phyloP scores from a whole-genome alignment of 2,797 vertebrate genomes.

The Oreonectes daqikongensis region DNA sequence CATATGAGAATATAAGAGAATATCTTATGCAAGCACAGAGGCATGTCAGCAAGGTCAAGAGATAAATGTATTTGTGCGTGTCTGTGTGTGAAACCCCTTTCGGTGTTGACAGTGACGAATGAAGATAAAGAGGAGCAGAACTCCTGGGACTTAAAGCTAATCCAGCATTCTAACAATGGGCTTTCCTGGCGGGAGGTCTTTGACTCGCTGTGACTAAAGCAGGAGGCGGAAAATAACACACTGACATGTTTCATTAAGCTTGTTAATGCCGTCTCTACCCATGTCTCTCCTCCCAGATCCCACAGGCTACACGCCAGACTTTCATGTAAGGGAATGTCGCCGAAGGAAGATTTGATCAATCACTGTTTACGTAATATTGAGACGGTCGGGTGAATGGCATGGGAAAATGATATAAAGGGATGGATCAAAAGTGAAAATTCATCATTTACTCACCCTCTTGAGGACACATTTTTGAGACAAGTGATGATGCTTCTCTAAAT shows the following conservation, averaged over 20 bases:
- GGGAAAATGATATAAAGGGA: slow-evolving; percentile 19
- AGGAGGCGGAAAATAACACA: slow-evolving; percentile 72
- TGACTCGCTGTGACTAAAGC: slow-evolving; percentile 64
- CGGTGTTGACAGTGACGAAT: slow-evolving; percentile 64
- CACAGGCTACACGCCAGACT: slow-evolving; percentile 39
- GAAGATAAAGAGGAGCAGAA: slow-evolving; percentile 69
- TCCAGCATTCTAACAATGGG: slow-evolving; percentile 74
- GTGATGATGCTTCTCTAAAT: not conserved
- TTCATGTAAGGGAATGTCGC: slow-evolving; percentile 35
- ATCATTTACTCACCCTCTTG: not conserved
- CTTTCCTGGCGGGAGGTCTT: slow-evolving; percentile 71
- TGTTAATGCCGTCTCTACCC: slow-evolving; percentile 69
- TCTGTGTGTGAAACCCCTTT: slow-evolving; percentile 46
- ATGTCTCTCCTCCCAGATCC: slow-evolving; percentile 48
- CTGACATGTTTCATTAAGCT: slow-evolving; percentile 75
- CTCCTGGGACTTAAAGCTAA: slow-evolving; percentile 75
- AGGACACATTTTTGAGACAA: not conserved
- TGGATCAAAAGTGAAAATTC: not conserved
- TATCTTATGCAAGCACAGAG: slow-evolving; percentile 28
- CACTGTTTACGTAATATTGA: slow-evolving; percentile 35
- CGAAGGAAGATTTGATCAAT: slow-evolving; percentile 42
- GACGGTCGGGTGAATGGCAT: slow-evolving; percentile 26
- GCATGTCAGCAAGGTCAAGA: slow-evolving; percentile 51
- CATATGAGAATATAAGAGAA: slow-evolving; percentile 21
- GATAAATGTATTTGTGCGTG: slow-evolving; percentile 44